Conservation (phyloP, 2,888 invertebrate species). For the Chrysopilus asiliformis region DNA sequence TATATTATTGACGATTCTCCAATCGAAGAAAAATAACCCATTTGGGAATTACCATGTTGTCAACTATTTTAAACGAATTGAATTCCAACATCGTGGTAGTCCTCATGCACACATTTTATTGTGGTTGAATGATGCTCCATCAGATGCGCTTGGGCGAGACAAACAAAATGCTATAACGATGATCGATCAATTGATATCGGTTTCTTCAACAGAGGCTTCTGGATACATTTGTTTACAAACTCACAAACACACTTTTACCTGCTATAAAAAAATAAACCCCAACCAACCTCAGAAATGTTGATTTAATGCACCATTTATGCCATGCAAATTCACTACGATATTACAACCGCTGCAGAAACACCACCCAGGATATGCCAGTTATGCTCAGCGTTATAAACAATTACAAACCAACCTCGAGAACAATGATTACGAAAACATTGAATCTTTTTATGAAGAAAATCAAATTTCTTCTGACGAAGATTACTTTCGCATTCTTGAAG, state of each 20-base stretch:
- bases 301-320: constrained; percentile 25
- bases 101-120: constrained; percentile 15
- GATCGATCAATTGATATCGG: constrained; percentile 7
- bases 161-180: constrained; percentile 16
- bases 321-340: constrained; percentile 18
- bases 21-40: constrained; percentile 17
- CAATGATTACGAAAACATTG: constrained; percentile 20
- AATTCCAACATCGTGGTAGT: constrained; percentile 25
- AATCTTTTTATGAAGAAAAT: constrained; percentile 21
- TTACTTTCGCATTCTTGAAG: constrained; percentile 19
- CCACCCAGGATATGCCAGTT: constrained; percentile 14
- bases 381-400: background rate
- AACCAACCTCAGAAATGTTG: constrained; percentile 18
- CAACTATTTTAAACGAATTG: constrained; percentile 21
- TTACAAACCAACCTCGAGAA: constrained; percentile 21
- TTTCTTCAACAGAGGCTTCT: constrained; percentile 12
- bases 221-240: constrained; percentile 18
- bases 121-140: constrained; percentile 27
- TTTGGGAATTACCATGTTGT: constrained; percentile 19
- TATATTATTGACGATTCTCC: constrained; percentile 11
- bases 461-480: constrained; percentile 21
- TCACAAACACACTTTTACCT: constrained; percentile 19
- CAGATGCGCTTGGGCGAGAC: constrained; percentile 13
- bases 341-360: constrained; percentile 18
- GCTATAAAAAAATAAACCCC: constrained; percentile 17